Conservation (phyloP, 2,888 invertebrate genomes). For the Pachymerium ferrugineum region DNA sequence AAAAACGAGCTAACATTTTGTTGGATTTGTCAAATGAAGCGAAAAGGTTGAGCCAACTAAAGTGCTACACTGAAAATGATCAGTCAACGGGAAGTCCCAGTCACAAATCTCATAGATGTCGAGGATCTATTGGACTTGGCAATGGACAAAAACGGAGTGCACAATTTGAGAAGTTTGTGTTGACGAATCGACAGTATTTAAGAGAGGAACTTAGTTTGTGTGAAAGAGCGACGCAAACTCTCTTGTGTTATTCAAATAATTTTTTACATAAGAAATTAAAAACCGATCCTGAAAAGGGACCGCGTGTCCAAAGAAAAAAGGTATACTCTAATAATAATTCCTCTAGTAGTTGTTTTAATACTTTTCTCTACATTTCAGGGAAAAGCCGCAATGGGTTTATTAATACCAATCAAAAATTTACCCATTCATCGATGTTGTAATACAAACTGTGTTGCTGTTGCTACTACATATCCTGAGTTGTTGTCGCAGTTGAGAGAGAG, state of each 20-base stretch:
- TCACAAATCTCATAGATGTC: neutral
- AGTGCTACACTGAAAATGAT: too few species aligned
- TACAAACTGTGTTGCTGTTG: conserved; percentile 44
- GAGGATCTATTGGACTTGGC: conserved; percentile 42
- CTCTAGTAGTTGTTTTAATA: neutral
- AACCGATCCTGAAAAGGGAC: conserved; percentile 40
- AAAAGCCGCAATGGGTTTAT: conserved; percentile 42
- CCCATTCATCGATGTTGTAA: conserved; percentile 42
- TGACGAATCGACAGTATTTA: conserved; percentile 41
- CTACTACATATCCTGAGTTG: conserved; percentile 39
- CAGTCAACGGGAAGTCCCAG: too few species aligned
- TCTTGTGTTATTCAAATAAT: conserved; percentile 47
- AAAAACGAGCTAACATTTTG: conserved; percentile 39
- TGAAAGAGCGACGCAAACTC: conserved; percentile 44
- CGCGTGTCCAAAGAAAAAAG: conserved; percentile 31
- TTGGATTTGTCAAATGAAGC: conserved; percentile 42
- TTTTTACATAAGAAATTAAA: conserved; percentile 46
- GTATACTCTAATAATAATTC: neutral
- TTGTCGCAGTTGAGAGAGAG: conserved; percentile 44
- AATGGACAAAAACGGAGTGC: conserved; percentile 45
- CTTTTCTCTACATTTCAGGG: conserved; percentile 37
- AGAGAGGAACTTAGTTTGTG: conserved; percentile 43
- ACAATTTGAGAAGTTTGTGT: conserved; percentile 44
- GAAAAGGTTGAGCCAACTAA: conserved; percentile 32
- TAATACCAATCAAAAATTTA: conserved; percentile 40